phyloP scores from a whole-genome alignment of 2,113 vertebrate species.

The Cryptomyrus ogoouensis region DNA sequence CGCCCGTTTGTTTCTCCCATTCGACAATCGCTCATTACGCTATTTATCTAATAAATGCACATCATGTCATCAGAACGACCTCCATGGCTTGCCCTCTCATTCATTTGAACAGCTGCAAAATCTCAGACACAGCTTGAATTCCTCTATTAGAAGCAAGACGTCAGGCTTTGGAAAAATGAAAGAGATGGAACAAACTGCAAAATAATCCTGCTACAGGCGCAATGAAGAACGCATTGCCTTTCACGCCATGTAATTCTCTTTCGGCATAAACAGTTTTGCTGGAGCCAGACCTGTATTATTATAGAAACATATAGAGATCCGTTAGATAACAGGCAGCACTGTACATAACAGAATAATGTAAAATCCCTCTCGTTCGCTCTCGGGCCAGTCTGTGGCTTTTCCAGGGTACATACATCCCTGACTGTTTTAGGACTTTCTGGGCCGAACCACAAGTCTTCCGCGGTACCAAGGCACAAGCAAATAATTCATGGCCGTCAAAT shows the following conservation, averaged over 20 bases:
- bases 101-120: background rate
- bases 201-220: background rate
- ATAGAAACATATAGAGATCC: background rate
- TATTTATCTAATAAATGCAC: background rate
- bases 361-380: background rate
- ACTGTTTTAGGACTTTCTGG: background rate
- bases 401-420: background rate
- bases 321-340: background rate
- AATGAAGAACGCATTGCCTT: background rate
- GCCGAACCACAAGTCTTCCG: background rate
- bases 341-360: background rate
- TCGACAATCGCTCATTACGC: background rate
- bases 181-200: slow-evolving; percentile 30
- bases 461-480: slow-evolving; percentile 10
- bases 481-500: slow-evolving; percentile 38
- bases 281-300: background rate
- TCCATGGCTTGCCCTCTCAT: background rate
- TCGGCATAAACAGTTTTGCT: background rate
- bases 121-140: background rate
- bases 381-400: background rate
- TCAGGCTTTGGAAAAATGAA: slow-evolving; percentile 4
- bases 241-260: background rate
- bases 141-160: background rate
- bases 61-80: background rate
- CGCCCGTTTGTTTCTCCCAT: background rate